Percentiles rank a stretch among this genome's conserved stretches.
Evolutionary conservation across 2,113 vertebrate species (phyloP).

Genomic region (Daphoenositta chrysoptera): DNA sequence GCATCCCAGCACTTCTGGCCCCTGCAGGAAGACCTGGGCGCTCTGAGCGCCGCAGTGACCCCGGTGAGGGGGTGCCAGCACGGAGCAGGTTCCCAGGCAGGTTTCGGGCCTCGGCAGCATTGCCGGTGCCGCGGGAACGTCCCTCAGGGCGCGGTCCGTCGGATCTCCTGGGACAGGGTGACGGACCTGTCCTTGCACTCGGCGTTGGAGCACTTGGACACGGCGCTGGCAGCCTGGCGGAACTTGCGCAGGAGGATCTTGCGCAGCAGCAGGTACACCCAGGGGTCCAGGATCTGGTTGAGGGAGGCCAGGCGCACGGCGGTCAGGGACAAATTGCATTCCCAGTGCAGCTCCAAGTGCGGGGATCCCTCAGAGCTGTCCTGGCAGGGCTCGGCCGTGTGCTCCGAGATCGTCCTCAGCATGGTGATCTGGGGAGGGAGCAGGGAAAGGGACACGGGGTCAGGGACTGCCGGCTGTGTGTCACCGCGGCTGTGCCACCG

Average conservation of each 20-base stretch:
- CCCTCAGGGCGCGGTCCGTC: constrained; percentile 58
- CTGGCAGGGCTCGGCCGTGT: constrained; percentile 78
- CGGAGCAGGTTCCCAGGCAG: background rate
- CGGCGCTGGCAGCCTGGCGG: constrained; percentile 86
- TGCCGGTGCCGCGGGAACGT: background rate
- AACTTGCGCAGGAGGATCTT: constrained; percentile 89
- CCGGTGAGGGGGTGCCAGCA: fast-evolving
- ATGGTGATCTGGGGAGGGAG: constrained; percentile 79
- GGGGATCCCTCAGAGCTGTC: background rate
- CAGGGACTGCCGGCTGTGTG: fast-evolving
- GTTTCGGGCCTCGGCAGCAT: background rate
- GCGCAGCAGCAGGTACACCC: constrained; percentile 94
- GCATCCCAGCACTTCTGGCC: fast-evolving
- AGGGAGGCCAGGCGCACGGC: constrained; percentile 92
- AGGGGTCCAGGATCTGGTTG: constrained; percentile 97
- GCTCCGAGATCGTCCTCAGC: constrained; percentile 85
- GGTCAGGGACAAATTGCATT: constrained; percentile 86
- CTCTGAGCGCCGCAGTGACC: background rate
- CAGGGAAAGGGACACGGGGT: fast-evolving
- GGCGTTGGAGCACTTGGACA: constrained; percentile 82
- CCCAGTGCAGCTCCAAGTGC: constrained; percentile 50
- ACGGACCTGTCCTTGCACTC: constrained; percentile 71
- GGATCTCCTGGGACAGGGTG: constrained; percentile 67
- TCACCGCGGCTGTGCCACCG: fast-evolving
- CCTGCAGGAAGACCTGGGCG: fast-evolving